Evolutionary conservation across 2,113 vertebrate genomes (phyloP).

Genomic region (Myotis davidii): DNA sequence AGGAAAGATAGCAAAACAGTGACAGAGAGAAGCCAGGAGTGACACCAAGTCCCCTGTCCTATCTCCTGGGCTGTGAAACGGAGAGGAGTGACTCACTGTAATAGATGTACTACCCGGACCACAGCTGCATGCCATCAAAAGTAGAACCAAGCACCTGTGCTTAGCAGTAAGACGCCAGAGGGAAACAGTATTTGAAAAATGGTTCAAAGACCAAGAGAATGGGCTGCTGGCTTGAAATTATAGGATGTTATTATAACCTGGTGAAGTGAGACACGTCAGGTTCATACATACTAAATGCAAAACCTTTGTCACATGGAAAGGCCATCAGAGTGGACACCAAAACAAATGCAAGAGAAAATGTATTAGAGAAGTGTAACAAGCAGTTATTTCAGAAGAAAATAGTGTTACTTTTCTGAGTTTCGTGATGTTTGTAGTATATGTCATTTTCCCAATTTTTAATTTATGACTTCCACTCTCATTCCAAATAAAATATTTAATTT

Average conservation of each 20-base stretch:
- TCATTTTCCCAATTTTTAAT: conserved; percentile 8
- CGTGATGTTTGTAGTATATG: not conserved
- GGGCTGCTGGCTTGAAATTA: not conserved
- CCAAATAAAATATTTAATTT: not conserved
- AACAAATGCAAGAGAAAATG: not conserved
- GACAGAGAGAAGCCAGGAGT: not conserved
- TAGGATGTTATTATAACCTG: not conserved
- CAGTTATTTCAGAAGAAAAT: not conserved
- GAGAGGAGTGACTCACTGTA: not conserved
- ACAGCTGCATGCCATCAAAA: not conserved
- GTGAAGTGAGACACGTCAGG: not conserved
- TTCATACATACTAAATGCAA: not conserved
- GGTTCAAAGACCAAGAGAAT: not conserved
- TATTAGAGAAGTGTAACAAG: not conserved
- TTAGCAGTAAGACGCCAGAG: not conserved
- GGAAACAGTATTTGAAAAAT: not conserved
- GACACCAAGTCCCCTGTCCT: not conserved
- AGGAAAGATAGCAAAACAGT: not conserved
- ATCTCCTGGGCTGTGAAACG: not conserved
- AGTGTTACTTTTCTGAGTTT: not conserved
- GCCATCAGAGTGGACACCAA: not conserved
- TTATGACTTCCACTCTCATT: not conserved
- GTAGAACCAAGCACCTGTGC: not conserved
- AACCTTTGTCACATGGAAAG: not conserved
- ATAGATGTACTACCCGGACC: too few species aligned